Evolutionary conservation across 2,888 invertebrate species (phyloP), one percentile per base, ranked within the genome.

Genomic region (Mythimna lalbum): DNA sequence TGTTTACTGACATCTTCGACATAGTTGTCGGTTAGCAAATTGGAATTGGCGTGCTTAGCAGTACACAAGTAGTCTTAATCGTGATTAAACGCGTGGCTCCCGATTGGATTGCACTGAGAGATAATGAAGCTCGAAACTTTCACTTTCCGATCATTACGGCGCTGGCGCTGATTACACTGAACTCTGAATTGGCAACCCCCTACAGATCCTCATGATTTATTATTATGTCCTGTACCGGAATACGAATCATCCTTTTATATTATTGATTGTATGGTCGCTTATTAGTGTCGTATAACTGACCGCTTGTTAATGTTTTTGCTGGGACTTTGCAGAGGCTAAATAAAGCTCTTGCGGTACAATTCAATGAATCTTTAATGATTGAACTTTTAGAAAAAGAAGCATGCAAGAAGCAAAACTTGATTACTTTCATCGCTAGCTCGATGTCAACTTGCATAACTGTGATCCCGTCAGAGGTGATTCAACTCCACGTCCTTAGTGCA

Each of bases 91-190:
- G 88, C 82, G 90, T 88, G 86, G 89, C 93, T 94, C 89, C 93
- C 89, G 91, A 93, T 92, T 90, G 87, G 83, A 84, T 90, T 86
- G 90, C 86, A 87, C 81, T 86, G 83, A 84, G 87, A 87, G 92
- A 93, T 94, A 94, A 94, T 93, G 91, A 91, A 88, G 88, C 88
- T 83, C 86, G 87, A 82, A 85, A 90, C 93, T 95, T 95, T 95
- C 94, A 93, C 93, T 95, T 93, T 92, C 91, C 87, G 90, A 92
- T 93, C 92, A 94, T 94, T 94, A 91, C 86, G 84, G 82, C 80
- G 84, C 83, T 76, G 82, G 78, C 81, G 85, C 83, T 83, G 82
- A 78, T 85, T 89, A 87, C 77, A 76, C 69, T 79, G 81, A 84
- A 80, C 80, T 78, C 83, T 71, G 75, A 81, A 85, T 84, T 73